These are phyloP conservation scores for Ivindomyrus marchei DNA, from an alignment of 2,113 vertebrate species.

Conservation along the genomic window DNA sequence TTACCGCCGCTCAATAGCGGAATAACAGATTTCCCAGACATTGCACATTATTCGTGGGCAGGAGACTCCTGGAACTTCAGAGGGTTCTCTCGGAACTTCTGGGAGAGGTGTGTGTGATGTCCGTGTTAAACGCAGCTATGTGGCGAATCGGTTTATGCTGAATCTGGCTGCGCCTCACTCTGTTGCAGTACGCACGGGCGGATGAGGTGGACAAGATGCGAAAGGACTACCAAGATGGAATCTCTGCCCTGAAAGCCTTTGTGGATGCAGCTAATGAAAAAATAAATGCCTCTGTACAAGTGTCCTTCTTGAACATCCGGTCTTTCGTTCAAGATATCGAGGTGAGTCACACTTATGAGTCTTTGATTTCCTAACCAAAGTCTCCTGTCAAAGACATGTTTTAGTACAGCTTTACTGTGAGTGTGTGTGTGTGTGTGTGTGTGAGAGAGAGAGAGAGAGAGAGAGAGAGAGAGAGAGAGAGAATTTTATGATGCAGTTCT, in stretches of 20 bases:
- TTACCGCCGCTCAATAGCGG: background rate
- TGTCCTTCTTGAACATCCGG: conserved; percentile 83
- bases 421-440: background rate
- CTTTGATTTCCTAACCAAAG: background rate
- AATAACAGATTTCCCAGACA: background rate
- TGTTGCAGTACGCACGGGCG: conserved; percentile 79
- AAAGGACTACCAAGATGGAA: conserved; percentile 78
- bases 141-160: background rate
- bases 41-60: background rate
- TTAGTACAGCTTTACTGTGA: background rate
- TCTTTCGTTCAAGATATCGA: conserved; percentile 82
- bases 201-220: conserved; percentile 85
- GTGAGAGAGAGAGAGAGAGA: background rate
- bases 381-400: background rate
- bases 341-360: conserved; percentile 48
- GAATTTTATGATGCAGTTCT: background rate
- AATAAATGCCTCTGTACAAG: conserved; percentile 70
- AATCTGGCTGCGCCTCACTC: background rate
- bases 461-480: background rate
- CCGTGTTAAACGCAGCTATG: too few species aligned
- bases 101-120: background rate
- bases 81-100: background rate
- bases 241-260: conserved; percentile 74
- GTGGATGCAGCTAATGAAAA: conserved; percentile 74
- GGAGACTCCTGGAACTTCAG: background rate